Percentiles rank a stretch among this genome's conserved stretches.
These are phyloP conservation scores for Brachyopa scutellaris DNA, from an alignment of 2,888 invertebrate species.

Conservation along the genomic window DNA sequence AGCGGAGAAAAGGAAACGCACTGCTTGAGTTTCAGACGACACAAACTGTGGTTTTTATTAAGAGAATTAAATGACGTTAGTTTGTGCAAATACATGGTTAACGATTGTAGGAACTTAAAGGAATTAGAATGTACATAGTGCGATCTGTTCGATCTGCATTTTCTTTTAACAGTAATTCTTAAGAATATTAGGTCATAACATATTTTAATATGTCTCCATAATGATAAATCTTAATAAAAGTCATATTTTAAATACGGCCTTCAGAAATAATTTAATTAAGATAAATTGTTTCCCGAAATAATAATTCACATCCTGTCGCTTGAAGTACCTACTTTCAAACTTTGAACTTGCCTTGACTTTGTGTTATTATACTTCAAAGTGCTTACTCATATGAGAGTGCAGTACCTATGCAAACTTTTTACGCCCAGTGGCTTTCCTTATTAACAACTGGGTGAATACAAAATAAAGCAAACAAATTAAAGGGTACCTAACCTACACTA, in stretches of 20 bases:
- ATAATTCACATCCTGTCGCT: background rate
- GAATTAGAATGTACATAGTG: too few relatives aligned
- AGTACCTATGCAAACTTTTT: constrained; percentile 16
- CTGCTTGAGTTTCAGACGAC: too few relatives aligned
- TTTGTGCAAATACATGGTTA: too few relatives aligned
- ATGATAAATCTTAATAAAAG: background rate
- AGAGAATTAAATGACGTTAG: too few relatives aligned
- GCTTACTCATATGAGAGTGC: constrained; percentile 44
- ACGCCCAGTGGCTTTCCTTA: constrained; percentile 36
- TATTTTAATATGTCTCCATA: background rate
- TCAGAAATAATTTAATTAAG: constrained; percentile 9
- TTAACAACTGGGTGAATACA: constrained; percentile 49
- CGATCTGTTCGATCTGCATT: too few relatives aligned
- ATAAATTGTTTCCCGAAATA: constrained; percentile 27
- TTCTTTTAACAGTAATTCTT: too few relatives aligned
- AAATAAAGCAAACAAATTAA: constrained; percentile 37
- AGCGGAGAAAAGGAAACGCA: too few relatives aligned
- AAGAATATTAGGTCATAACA: too few relatives aligned
- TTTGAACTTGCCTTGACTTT: constrained; percentile 45
- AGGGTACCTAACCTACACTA: constrained; percentile 29
- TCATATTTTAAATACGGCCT: background rate
- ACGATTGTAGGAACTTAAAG: too few relatives aligned
- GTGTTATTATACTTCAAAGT: constrained; percentile 52
- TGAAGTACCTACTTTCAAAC: background rate
- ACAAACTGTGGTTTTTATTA: too few relatives aligned